Percentiles rank a stretch among this genome's conserved stretches.
These are phyloP conservation scores for Glossophaga mutica DNA, from an alignment of 2,797 vertebrate genomes.

Conservation along the genomic window DNA sequence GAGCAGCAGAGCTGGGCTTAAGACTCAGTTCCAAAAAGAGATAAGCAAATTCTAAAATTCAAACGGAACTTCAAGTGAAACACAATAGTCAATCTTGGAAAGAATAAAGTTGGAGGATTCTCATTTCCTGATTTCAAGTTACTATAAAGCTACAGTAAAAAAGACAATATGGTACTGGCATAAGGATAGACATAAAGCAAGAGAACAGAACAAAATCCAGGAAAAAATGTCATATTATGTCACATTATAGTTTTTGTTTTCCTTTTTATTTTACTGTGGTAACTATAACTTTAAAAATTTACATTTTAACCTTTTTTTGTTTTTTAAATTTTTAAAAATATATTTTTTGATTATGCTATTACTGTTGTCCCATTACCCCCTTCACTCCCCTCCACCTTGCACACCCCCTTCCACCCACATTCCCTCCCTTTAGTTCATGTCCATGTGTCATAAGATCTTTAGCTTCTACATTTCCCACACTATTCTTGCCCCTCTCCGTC, in stretches of 20 bases:
- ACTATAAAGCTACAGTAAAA: background rate
- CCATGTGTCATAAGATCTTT: too few species aligned
- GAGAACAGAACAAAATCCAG: background rate
- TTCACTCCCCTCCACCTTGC: too few species aligned
- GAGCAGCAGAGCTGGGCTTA: background rate
- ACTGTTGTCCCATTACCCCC: too few species aligned
- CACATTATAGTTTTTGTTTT: background rate
- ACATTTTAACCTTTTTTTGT: background rate
- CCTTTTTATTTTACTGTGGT: background rate
- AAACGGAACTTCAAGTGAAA: background rate
- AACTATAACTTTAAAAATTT: background rate
- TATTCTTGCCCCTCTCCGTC: too few species aligned
- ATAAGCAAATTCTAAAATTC: background rate
- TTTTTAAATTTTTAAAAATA: too few species aligned
- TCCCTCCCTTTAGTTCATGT: too few species aligned
- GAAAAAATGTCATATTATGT: background rate
- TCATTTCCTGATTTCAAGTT: background rate
- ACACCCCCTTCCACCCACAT: too few species aligned
- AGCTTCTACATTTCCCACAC: too few species aligned
- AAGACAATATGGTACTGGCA: too few species aligned
- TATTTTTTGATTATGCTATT: too few species aligned
- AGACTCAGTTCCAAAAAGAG: background rate
- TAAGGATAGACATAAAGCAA: background rate
- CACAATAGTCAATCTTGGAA: background rate
- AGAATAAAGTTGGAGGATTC: background rate